These are phyloP conservation scores for Catostylus mosaicus DNA, from an alignment of 30 jellyfish, hydroid and myxozoan species.

Conservation along the genomic window DNA sequence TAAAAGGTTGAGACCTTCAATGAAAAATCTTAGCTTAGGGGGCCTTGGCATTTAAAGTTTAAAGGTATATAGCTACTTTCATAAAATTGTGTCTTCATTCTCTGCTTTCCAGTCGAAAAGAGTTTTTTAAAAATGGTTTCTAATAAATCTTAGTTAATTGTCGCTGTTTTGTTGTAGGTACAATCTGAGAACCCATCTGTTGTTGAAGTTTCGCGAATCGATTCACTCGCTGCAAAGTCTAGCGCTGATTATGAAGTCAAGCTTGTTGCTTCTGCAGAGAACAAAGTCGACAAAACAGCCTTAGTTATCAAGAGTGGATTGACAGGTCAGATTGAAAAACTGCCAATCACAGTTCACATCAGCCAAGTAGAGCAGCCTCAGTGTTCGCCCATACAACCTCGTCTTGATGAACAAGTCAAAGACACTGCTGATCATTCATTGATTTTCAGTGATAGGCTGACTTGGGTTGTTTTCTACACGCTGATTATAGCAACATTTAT, in stretches of 20 bases:
- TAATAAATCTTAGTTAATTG: no score
- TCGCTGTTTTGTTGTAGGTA: background rate
- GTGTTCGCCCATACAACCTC: background rate
- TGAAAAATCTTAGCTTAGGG: no score
- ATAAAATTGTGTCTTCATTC: no score
- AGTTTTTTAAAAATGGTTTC: no score
- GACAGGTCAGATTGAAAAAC: constrained; percentile 20
- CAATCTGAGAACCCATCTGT: background rate
- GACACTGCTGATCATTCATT: background rate
- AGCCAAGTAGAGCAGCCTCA: background rate
- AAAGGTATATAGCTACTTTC: no score
- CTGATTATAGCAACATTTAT: constrained; percentile 14
- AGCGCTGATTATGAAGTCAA: background rate
- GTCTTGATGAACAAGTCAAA: background rate
- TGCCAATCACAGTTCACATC: background rate
- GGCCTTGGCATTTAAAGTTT: no score
- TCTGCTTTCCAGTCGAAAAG: no score
- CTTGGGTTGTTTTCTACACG: constrained; percentile 18
- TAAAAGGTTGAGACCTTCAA: no score
- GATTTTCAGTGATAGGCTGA: background rate
- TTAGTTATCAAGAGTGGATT: constrained; percentile 14
- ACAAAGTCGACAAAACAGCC: background rate
- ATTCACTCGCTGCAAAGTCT: background rate
- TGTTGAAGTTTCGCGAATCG: background rate
- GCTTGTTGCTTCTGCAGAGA: background rate